Conservation (phyloP, 2,797 vertebrate species). For the Acanthurus leucopareius region DNA sequence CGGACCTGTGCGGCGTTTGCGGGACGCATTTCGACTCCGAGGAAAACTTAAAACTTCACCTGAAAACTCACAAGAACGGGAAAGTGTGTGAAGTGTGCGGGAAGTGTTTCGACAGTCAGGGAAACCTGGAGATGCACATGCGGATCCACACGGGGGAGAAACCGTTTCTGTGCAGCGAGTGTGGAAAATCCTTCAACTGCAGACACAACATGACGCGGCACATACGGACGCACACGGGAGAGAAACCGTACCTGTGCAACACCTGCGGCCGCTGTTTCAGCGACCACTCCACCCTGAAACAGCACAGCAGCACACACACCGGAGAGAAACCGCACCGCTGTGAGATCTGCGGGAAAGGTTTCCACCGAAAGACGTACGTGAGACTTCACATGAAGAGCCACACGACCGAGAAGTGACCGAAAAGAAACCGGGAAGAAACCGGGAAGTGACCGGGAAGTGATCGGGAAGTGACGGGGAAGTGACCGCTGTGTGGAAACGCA, state of each 20-base stretch:
- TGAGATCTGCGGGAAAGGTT: constrained; percentile 62
- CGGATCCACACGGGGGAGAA: constrained; percentile 77
- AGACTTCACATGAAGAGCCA: constrained; percentile 73
- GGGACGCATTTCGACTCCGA: constrained; percentile 15
- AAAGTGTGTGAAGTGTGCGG: constrained; percentile 75
- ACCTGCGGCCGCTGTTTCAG: constrained; percentile 72
- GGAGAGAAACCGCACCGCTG: constrained; percentile 67
- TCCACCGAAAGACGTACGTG: constrained; percentile 62
- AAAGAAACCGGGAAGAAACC: too few species aligned
- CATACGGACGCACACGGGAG: constrained; percentile 73
- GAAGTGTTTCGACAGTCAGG: constrained; percentile 70
- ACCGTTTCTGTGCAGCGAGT: constrained; percentile 72
- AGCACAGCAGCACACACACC: constrained; percentile 64
- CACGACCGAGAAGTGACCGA: constrained; percentile 20
- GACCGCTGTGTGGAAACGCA: too few species aligned
- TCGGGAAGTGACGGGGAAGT: too few species aligned
- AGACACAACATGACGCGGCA: constrained; percentile 77
- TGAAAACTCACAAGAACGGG: constrained; percentile 68
- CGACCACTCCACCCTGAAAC: constrained; percentile 61
- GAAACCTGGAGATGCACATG: constrained; percentile 74
- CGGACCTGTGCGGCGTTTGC: constrained; percentile 51
- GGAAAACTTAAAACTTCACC: constrained; percentile 57
- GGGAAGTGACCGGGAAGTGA: too few species aligned
- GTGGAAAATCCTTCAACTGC: constrained; percentile 77
- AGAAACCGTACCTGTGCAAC: constrained; percentile 71